Evolutionary conservation across 1,140 invertebrate genomes (phyloP), one percentile per base, ranked within the genome.

Genomic region (Akabosia matsudoensis): DNA sequence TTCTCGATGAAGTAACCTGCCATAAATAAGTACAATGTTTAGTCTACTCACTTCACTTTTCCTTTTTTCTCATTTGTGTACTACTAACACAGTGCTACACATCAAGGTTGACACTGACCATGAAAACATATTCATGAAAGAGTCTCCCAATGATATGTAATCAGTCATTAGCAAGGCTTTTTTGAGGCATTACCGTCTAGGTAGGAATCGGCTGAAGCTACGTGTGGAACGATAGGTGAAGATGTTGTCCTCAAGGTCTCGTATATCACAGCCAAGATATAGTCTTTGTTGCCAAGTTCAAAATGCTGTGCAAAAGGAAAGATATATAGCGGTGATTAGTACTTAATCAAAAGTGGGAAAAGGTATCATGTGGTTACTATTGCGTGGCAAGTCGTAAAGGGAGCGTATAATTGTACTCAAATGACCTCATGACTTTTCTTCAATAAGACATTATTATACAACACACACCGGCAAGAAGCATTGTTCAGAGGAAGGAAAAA

Each of bases 171-270:
- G 26, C 64, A 33, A 52, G 30, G 72, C 16, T 54, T 51, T n/a
- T n/a, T n/a, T n/a, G n/a, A 76, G 75, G 10, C 24, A 30, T 81
- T 83, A 87, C 87, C 93, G 74, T 88, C 87, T 34, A 96, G 89
- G 0, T 88, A 86, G 0, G 91, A 90, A 77, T 93, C 89, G 78
- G 91, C 89, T 31, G 90, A 93, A 0, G 94, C 92, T 0, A 96
- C 92, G 82, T 96, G 94, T 1, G 95, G 95, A 0, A 97, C 94
- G 75, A 97, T 96, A 0, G 94, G 94, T 0, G 94, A 96, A 0
- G 93, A 92, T 0, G 92, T 90, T 74, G 91, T 87, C 73, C 95
- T 85, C 1, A 96, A 85, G 0, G 91, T 89, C 85, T 97, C 95
- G 75, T 91, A 86, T 10, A 96, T 88, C 0, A 92, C 91, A 0